A percentile compares a stretch with the other conserved stretches of the same genome.
These are phyloP conservation scores for Melanophora roralis DNA, from an alignment of 2,888 invertebrate genomes.

Conservation along the genomic window DNA sequence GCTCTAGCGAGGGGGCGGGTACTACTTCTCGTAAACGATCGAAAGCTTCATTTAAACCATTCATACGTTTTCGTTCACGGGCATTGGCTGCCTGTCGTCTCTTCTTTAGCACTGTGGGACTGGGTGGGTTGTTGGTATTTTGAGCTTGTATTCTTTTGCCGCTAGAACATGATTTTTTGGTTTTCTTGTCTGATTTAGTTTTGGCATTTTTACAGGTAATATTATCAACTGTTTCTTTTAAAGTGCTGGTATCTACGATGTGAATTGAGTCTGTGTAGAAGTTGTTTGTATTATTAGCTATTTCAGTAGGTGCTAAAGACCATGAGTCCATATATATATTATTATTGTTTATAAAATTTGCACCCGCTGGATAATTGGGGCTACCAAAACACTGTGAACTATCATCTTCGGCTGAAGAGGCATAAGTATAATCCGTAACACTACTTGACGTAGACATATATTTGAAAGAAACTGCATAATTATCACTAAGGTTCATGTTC, in stretches of 20 bases:
- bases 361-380: constrained; percentile 66
- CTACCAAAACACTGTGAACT: constrained; percentile 72
- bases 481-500: constrained; percentile 57
- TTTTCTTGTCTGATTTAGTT: constrained; percentile 1
- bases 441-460: background rate
- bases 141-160: background rate
- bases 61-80: constrained; percentile 85
- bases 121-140: constrained; percentile 72
- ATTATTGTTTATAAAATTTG: background rate
- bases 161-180: background rate
- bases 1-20: constrained; percentile 84
- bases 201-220: background rate
- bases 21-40: constrained; percentile 85
- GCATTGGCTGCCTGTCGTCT: constrained; percentile 86
- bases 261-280: background rate
- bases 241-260: background rate
- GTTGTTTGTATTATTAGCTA: background rate
- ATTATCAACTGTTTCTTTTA: background rate
- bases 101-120: constrained; percentile 80
- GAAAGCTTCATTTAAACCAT: constrained; percentile 86
- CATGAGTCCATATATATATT: constrained; percentile 42
- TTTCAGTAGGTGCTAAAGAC: constrained; percentile 14
- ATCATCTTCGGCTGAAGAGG: constrained; percentile 72
- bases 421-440: constrained; percentile 67
- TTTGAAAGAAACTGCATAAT: constrained; percentile 43